These are phyloP conservation scores for Agrochola lota DNA, from an alignment of 2,888 invertebrate species.

Conservation along the genomic window DNA sequence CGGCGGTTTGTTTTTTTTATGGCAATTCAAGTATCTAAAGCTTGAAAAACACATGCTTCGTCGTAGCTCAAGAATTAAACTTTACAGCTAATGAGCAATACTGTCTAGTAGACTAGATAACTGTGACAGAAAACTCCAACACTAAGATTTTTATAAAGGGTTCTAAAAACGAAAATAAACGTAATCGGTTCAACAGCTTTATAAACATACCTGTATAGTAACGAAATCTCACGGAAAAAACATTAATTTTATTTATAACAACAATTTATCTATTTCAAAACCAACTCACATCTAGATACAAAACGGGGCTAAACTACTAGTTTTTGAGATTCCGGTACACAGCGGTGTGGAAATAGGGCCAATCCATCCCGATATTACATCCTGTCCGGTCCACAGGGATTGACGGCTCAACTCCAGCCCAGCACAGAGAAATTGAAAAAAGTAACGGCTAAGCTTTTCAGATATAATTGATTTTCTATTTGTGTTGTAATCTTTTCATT, in stretches of 20 bases:
- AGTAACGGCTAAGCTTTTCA: conserved; percentile 29
- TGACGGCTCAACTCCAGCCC: conserved; percentile 47
- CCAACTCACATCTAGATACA: conserved; percentile 16
- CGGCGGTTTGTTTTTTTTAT: too few relatives aligned
- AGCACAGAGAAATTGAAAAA: conserved; percentile 32
- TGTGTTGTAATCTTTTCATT: conserved; percentile 5
- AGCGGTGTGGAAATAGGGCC: conserved; percentile 57
- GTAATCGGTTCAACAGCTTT: too few relatives aligned
- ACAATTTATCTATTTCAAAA: not conserved
- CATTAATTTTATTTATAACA: not conserved
- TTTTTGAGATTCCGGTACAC: conserved; percentile 54
- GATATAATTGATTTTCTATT: conserved; percentile 38
- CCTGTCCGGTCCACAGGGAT: conserved; percentile 57
- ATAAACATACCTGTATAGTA: not conserved
- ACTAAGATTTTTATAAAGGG: not conserved
- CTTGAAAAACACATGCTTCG: not conserved
- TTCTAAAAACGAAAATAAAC: not conserved
- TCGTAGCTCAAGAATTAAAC: not conserved
- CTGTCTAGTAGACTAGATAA: too few relatives aligned
- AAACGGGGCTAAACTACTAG: conserved; percentile 26
- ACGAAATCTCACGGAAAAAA: not conserved
- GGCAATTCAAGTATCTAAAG: not conserved
- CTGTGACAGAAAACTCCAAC: too few relatives aligned
- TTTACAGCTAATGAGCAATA: not conserved
- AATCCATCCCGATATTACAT: conserved; percentile 69